Evolutionary conservation across 2,888 invertebrate genomes (phyloP).

Genomic region (Acrobasis suavella): DNA sequence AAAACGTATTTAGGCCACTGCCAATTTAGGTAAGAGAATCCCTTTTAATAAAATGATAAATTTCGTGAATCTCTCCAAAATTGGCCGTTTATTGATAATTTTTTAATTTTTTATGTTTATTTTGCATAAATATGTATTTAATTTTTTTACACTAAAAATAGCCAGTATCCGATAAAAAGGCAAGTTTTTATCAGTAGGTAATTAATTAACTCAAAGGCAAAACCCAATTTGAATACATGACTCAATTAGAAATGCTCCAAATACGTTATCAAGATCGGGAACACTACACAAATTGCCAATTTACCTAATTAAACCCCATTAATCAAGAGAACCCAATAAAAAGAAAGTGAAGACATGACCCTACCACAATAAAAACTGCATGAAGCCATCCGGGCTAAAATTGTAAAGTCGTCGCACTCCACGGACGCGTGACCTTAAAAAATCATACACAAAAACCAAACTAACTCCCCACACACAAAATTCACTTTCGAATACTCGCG

Average conservation of each 20-base stretch:
- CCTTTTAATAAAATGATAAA: no score
- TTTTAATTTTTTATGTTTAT: no score
- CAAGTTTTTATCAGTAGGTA: no score
- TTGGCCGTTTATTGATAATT: no score
- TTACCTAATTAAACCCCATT: slow-evolving; percentile 44
- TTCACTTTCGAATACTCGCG: slow-evolving; percentile 33
- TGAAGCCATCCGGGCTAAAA: slow-evolving; percentile 78
- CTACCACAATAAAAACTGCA: slow-evolving; percentile 79
- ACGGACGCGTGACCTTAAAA: slow-evolving; percentile 55
- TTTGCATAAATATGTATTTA: no score
- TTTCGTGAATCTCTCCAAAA: no score
- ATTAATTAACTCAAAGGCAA: neutral
- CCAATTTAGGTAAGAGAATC: no score
- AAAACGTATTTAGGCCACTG: no score
- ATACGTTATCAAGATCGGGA: slow-evolving; percentile 10
- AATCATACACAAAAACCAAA: slow-evolving; percentile 42
- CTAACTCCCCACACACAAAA: slow-evolving; percentile 35
- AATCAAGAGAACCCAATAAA: slow-evolving; percentile 51
- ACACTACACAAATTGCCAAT: slow-evolving; percentile 32
- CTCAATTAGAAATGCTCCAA: slow-evolving; percentile 8
- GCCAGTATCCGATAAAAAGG: no score
- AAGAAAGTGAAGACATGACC: slow-evolving; percentile 68
- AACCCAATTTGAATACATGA: slow-evolving; percentile 8
- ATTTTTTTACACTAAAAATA: no score
- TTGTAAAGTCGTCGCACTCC: slow-evolving; percentile 75